Evolutionary conservation across 2,797 vertebrate genomes (phyloP).

Genomic region (Buphagus erythrorhynchus): DNA sequence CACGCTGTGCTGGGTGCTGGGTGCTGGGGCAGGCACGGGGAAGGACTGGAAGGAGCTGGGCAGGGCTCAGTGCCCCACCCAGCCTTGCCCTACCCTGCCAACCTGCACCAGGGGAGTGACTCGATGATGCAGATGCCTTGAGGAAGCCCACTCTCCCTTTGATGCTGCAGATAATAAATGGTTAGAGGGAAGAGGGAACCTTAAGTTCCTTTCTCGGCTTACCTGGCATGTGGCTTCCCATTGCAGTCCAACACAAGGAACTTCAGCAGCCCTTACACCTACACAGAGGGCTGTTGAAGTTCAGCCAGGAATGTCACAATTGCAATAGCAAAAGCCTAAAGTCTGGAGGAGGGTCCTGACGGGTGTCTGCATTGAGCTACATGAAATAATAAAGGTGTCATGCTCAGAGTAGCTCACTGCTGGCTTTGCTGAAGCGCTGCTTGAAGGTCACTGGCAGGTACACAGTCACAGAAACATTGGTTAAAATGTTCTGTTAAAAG

Average conservation of each 20-base stretch:
- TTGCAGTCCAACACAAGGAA: neutral
- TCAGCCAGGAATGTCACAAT: neutral
- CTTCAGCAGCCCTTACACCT: neutral
- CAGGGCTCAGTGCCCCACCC: neutral
- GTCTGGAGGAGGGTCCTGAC: neutral
- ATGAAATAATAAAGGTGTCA: neutral
- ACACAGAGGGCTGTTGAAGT: neutral
- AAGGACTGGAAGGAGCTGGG: neutral
- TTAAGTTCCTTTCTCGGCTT: neutral
- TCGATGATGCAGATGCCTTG: neutral
- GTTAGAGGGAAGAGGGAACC: neutral
- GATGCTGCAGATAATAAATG: neutral
- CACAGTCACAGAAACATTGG: neutral
- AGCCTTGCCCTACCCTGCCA: neutral
- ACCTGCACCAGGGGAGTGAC: neutral
- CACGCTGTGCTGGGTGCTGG: neutral
- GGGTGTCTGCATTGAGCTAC: neutral
- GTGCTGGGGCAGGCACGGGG: neutral
- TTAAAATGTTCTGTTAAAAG: neutral
- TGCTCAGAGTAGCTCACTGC: neutral
- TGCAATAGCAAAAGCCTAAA: neutral
- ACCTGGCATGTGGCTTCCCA: neutral
- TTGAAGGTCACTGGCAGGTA: neutral
- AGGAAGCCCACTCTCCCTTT: neutral
- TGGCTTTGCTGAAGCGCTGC: neutral